A percentile compares a stretch with the other conserved stretches of the same genome.
phyloP scores from a whole-genome alignment of 2,888 invertebrate species.

The Xanthorhoe designata region DNA sequence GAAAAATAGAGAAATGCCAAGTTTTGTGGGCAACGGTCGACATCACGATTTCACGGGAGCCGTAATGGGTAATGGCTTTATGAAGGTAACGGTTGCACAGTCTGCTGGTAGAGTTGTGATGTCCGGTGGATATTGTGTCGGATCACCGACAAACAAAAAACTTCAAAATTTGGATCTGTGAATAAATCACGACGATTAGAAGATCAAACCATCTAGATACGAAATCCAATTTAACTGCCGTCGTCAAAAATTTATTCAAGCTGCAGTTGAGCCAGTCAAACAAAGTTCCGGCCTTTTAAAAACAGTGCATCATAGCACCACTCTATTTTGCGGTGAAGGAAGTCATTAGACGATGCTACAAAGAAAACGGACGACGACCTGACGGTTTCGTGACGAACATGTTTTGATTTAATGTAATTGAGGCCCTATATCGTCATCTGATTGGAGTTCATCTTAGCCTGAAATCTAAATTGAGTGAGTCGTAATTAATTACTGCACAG shows the following conservation, averaged over 20 bases:
- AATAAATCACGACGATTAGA: neutral
- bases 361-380: slow-evolving; percentile 71
- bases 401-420: slow-evolving; percentile 42
- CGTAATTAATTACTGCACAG: too few relatives aligned
- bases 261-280: too few relatives aligned
- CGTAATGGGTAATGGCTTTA: slow-evolving; percentile 50
- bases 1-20: slow-evolving; percentile 68
- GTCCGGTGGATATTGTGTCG: slow-evolving; percentile 3
- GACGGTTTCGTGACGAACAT: slow-evolving; percentile 45
- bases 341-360: slow-evolving; percentile 64
- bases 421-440: neutral
- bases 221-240: too few relatives aligned
- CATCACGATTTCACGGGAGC: slow-evolving; percentile 76
- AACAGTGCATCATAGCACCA: neutral
- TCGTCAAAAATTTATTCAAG: too few relatives aligned
- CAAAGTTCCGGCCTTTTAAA: slow-evolving; percentile 14
- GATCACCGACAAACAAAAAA: neutral
- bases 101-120: slow-evolving; percentile 16
- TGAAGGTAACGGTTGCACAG: slow-evolving; percentile 49
- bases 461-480: neutral
- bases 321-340: slow-evolving; percentile 59
- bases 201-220: too few relatives aligned
- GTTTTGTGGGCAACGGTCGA: slow-evolving; percentile 71
- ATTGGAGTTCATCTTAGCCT: neutral
- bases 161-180: neutral